A percentile compares a stretch with the other conserved stretches of the same genome.
phyloP scores from a whole-genome alignment of 2,797 vertebrate species.

The Chromis chromis region DNA sequence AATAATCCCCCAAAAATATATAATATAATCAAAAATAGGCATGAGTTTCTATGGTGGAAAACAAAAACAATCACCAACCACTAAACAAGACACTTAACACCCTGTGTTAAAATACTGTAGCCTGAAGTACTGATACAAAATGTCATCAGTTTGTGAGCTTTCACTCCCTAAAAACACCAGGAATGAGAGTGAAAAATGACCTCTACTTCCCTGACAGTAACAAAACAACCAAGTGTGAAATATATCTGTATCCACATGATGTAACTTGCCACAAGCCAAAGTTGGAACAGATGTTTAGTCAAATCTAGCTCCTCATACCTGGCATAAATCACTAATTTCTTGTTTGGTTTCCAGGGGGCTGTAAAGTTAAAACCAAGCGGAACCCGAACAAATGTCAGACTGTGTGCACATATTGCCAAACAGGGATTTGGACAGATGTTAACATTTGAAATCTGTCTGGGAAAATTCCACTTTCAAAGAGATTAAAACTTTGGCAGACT shows the following conservation, averaged over 20 bases:
- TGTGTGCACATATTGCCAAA: conserved; percentile 67
- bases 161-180: conserved; percentile 5
- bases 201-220: conserved; percentile 26
- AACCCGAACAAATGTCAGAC: conserved; percentile 76
- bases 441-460: conserved; percentile 61
- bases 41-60: too few relatives aligned
- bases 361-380: conserved; percentile 72
- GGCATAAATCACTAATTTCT: conserved; percentile 71
- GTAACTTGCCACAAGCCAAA: conserved; percentile 61
- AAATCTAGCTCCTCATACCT: conserved; percentile 58
- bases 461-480: conserved; percentile 47
- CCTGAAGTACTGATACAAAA: not conserved
- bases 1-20: too few relatives aligned
- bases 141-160: conserved; percentile 1
- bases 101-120: not conserved
- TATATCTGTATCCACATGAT: conserved; percentile 56
- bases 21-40: not conserved
- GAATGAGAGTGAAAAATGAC: conserved; percentile 17
- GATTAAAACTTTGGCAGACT: conserved; percentile 52
- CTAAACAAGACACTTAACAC: not conserved
- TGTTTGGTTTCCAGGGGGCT: conserved; percentile 74
- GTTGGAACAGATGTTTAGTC: conserved; percentile 71
- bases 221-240: conserved; percentile 41
- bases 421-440: conserved; percentile 72
- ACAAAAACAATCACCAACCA: not conserved